Evolutionary conservation across 1,140 invertebrate genomes (phyloP).

Genomic region (Pseudomyrmex sp.): DNA sequence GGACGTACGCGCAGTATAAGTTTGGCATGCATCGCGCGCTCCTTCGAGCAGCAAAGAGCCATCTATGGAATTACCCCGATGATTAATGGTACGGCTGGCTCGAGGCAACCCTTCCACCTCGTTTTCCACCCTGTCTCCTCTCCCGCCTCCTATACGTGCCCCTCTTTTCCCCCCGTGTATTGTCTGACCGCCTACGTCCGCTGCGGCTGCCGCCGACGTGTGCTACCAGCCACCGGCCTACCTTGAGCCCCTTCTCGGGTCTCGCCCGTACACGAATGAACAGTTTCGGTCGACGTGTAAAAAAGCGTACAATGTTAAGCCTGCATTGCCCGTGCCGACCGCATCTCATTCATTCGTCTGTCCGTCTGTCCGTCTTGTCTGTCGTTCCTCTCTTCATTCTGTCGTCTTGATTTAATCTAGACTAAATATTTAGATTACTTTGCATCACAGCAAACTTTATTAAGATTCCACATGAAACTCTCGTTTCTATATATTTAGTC

Average conservation of each 20-base stretch:
- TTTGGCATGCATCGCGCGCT: slow-evolving; percentile 83
- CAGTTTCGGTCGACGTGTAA: slow-evolving; percentile 74
- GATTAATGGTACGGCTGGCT: slow-evolving; percentile 79
- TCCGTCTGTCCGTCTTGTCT: slow-evolving; percentile 31
- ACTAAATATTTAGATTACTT: slow-evolving; percentile 57
- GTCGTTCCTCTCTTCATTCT: slow-evolving; percentile 18
- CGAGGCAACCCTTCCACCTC: slow-evolving; percentile 69
- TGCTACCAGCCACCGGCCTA: slow-evolving; percentile 53
- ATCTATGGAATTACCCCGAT: slow-evolving; percentile 82
- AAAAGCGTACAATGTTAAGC: slow-evolving; percentile 76
- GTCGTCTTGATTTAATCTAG: slow-evolving; percentile 55
- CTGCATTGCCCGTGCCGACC: slow-evolving; percentile 47
- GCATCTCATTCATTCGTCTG: slow-evolving; percentile 44
- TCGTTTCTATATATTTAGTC: slow-evolving; percentile 4
- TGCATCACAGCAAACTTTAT: slow-evolving; percentile 39
- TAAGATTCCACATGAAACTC: neutral
- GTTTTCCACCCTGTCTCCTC: slow-evolving; percentile 55
- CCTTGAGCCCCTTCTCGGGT: slow-evolving; percentile 44
- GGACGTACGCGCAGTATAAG: slow-evolving; percentile 74
- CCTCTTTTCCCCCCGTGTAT: slow-evolving; percentile 10
- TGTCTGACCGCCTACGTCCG: slow-evolving; percentile 14
- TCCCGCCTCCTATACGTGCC: neutral
- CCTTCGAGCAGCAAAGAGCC: slow-evolving; percentile 79
- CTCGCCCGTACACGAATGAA: slow-evolving; percentile 46
- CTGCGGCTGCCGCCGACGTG: slow-evolving; percentile 2